These are phyloP conservation scores for Dynastes tityus DNA, from an alignment of 2,888 invertebrate genomes.

Conservation along the genomic window DNA sequence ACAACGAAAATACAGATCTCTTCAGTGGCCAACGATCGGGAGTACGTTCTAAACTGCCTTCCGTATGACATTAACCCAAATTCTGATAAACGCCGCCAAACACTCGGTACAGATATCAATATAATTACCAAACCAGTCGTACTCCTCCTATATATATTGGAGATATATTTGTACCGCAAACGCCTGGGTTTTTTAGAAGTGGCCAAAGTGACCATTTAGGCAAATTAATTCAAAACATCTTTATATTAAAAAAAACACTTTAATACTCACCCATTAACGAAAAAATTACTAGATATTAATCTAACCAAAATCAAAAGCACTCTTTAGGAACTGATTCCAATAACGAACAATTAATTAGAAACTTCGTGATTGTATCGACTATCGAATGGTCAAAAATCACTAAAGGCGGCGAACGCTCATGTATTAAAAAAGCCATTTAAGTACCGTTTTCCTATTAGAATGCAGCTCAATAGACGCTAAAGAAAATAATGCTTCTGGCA, in stretches of 20 bases:
- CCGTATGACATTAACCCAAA: constrained; percentile 37
- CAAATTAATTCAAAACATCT: constrained; percentile 18
- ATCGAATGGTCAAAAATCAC: no score
- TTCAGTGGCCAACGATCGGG: not conserved
- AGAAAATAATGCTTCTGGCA: no score
- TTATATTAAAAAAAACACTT: not conserved
- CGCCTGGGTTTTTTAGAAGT: constrained; percentile 4
- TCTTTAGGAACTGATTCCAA: no score
- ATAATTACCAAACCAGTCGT: constrained; percentile 7
- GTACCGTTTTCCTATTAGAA: no score
- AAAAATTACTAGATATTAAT: no score
- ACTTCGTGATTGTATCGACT: no score
- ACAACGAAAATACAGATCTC: not conserved
- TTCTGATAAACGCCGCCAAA: constrained; percentile 4
- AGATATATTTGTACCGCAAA: not conserved
- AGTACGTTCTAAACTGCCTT: constrained; percentile 20
- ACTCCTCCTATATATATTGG: not conserved
- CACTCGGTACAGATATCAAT: not conserved
- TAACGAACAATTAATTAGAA: no score
- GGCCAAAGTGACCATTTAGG: constrained; percentile 10
- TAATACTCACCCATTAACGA: no score
- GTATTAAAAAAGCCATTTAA: no score
- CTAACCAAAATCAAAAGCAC: no score
- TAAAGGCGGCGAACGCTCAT: no score
- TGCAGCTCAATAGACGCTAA: no score